Percentiles rank a stretch among this genome's conserved stretches.
Evolutionary conservation across 2,113 vertebrate species (phyloP).

Genomic region (Phalacrocorax brasilianus): DNA sequence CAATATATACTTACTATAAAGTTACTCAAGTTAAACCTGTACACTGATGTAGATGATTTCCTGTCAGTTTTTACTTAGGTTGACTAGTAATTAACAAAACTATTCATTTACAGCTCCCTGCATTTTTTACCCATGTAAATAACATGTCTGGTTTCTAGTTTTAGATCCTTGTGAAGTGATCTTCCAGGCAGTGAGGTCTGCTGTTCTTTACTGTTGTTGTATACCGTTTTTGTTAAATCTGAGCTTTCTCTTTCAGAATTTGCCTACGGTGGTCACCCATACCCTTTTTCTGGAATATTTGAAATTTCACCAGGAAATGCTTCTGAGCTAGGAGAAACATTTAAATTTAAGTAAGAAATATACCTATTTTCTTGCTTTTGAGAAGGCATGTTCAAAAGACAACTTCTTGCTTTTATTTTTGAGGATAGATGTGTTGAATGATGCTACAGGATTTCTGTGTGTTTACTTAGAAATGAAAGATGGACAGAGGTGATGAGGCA

Average conservation of each 20-base stretch:
- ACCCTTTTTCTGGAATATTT: slow-evolving; percentile 99
- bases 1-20: neutral
- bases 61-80: neutral
- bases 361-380: slow-evolving; percentile 29
- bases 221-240: slow-evolving; percentile 47
- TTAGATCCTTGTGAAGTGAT: neutral
- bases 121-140: neutral
- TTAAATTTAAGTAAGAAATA: slow-evolving; percentile 95
- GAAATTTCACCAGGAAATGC: slow-evolving; percentile 97
- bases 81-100: neutral
- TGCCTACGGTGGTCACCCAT: slow-evolving; percentile 98
- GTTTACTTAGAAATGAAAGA: neutral
- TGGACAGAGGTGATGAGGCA: neutral
- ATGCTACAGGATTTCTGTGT: neutral
- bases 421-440: neutral
- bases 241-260: slow-evolving; percentile 87
- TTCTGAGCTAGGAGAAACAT: slow-evolving; percentile 95
- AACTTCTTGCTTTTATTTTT: neutral
- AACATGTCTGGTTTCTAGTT: neutral
- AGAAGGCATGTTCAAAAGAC: neutral
- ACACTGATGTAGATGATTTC: neutral
- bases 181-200: neutral
- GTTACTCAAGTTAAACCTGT: neutral
- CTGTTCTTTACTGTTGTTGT: neutral
- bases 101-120: neutral